Base-by-base conservation (phyloP, 2,113 vertebrate genomes). In the Trematocara variabile region DNA sequence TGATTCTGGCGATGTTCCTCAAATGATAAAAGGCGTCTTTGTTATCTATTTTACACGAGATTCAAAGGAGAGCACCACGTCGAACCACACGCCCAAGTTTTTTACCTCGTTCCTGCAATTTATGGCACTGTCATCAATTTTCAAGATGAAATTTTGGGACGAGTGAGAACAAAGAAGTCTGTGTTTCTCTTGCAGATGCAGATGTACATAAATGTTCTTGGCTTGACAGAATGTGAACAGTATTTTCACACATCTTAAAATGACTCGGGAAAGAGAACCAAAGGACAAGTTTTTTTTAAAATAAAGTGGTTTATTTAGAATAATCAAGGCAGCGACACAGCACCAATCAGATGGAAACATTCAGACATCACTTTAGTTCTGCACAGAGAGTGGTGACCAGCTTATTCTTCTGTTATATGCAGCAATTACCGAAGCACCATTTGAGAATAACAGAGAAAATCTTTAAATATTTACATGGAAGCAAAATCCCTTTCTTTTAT, bases 301-400 rank as follows among this genome's bases (percentile, higher is more conserved):
- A 79, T 79, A 86, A 86, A 41, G 53, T 87, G 37, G 80, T 95
- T 95, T 95, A 95, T 95, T 93, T 58, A 83, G 68, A 88, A 89
- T 83, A 82, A 79, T 85, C 73, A 80, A 86, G 86, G 78, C 88
- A 90, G 75, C n/a, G 3, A 78, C 75, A 28, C 6, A 91, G 91
- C 91, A 94, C 87, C 91, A 87, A 83, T 89, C 79, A 53, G 79
- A 78, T 7, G 58, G 60, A 8, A 77, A 75, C 86, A 86, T 85
- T 88, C 73, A 88, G 63, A 84, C 79, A 84, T 80, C 63, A 88
- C 77, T 73, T 54, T n/a, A 79, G 20, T 63, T 87, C 60, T 82
- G 44, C 78, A 91, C 11, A 81, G 30, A 80, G 34, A 80, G 81
- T 70, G 53, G 28, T 81, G 81, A 89, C 33, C 89, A 89, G 79